A percentile compares a stretch with the other conserved stretches of the same genome.
Evolutionary conservation across 2,113 vertebrate genomes (phyloP).

Genomic region (Nicator chloris): DNA sequence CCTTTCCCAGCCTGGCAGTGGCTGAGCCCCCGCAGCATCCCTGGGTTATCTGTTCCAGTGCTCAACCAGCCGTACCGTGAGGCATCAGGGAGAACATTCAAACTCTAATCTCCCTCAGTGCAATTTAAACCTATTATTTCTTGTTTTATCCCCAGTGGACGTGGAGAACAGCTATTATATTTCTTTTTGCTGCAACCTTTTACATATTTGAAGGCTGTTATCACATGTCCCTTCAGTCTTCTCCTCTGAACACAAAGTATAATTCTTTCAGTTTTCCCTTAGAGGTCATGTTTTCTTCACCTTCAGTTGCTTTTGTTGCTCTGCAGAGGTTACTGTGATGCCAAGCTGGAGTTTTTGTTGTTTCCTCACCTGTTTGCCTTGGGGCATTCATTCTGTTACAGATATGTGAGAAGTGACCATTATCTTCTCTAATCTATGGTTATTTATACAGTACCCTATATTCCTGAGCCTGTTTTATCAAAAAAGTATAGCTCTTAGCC

Average conservation of each 20-base stretch:
- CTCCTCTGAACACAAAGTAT: not conserved
- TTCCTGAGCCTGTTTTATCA: conserved; percentile 5
- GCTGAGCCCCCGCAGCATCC: not conserved
- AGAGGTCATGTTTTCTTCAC: conserved; percentile 22
- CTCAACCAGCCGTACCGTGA: not conserved
- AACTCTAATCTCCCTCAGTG: conserved; percentile 35
- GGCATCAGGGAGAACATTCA: conserved; percentile 5
- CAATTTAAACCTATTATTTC: conserved; percentile 59
- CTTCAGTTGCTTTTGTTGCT: not conserved
- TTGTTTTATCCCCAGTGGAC: conserved; percentile 49
- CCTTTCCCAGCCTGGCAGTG: not conserved
- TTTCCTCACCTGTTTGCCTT: conserved; percentile 6
- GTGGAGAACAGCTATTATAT: conserved; percentile 20
- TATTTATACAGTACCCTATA: conserved; percentile 17
- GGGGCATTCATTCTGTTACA: not conserved
- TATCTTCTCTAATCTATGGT: conserved; percentile 24
- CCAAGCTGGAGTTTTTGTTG: conserved; percentile 22
- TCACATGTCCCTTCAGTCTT: not conserved
- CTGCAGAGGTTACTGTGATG: not conserved
- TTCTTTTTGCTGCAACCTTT: conserved; percentile 51
- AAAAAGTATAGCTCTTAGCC: conserved; percentile 9
- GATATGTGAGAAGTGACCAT: conserved; percentile 6
- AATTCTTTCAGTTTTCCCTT: conserved; percentile 24
- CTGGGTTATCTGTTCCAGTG: conserved; percentile 13
- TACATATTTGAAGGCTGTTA: conserved; percentile 50